phyloP scores from a whole-genome alignment of 2,888 invertebrate species.

The Nemotelus pantherinus region DNA sequence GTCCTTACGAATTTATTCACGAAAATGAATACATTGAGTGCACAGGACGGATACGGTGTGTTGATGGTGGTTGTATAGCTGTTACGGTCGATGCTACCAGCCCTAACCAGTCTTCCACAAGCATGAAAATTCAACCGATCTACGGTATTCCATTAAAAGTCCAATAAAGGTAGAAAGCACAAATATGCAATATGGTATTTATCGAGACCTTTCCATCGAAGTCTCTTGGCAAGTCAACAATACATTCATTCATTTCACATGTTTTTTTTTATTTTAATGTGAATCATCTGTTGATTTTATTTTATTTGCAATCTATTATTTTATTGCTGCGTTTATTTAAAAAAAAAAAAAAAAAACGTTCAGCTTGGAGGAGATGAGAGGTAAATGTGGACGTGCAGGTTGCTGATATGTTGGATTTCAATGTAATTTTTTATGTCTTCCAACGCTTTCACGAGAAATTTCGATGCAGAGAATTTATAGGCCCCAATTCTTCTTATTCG shows the following conservation, averaged over 20 bases:
- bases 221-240: slow-evolving; percentile 13
- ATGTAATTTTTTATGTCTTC: no score
- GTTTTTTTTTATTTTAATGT: slow-evolving; percentile 20
- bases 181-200: slow-evolving; percentile 11
- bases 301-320: slow-evolving; percentile 39
- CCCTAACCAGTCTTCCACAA: not conserved
- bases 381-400: no score
- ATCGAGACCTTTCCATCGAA: slow-evolving; percentile 9
- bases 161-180: slow-evolving; percentile 1
- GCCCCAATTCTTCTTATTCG: no score
- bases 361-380: no score
- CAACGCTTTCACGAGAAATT: no score
- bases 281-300: slow-evolving; percentile 23
- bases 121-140: not conserved
- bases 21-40: slow-evolving; percentile 2
- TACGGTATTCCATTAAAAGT: slow-evolving; percentile 18
- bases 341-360: no score
- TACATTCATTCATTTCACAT: slow-evolving; percentile 10
- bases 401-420: no score
- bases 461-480: no score
- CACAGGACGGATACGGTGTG: not conserved
- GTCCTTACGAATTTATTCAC: slow-evolving; percentile 1
- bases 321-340: slow-evolving; percentile 13
- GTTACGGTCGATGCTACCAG: not conserved
- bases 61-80: no score